Conservation (phyloP, 2,113 vertebrate genomes). For the Talpa occidentalis region DNA sequence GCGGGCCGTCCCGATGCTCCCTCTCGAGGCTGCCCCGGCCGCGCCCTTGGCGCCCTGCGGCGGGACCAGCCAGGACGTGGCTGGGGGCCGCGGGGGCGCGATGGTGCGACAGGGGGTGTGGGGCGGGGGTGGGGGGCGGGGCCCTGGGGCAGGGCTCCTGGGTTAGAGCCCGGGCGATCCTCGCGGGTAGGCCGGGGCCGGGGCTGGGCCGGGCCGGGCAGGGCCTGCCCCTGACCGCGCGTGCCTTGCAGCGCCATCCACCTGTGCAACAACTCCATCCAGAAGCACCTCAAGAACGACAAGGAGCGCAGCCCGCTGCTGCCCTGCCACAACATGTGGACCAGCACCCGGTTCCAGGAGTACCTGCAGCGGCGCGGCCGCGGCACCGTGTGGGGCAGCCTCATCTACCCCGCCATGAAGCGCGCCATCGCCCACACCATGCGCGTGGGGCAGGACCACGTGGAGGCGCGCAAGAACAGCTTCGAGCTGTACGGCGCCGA, state of each 20-base stretch:
- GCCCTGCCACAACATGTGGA: conserved; percentile 82
- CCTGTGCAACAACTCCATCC: conserved; percentile 84
- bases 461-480: conserved; percentile 78
- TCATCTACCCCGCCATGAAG: conserved; percentile 84
- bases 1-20: no score
- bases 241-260: conserved; percentile 76
- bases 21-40: no score
- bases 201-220: rapidly evolving
- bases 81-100: no score
- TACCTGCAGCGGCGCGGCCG: conserved; percentile 77
- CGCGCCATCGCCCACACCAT: conserved; percentile 66
- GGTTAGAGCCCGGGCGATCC: no score
- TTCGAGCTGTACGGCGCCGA: conserved; percentile 82
- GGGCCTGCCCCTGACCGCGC: neutral
- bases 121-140: neutral
- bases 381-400: conserved; percentile 64
- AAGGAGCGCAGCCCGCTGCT: conserved; percentile 74
- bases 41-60: no score
- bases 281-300: conserved; percentile 78
- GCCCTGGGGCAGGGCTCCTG: no score
- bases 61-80: no score
- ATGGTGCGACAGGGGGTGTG: rapidly evolving
- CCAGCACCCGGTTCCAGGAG: conserved; percentile 79
- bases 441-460: conserved; percentile 67
- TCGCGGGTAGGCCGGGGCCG: neutral